Evolutionary conservation across 1,140 invertebrate species (phyloP).

Genomic region (Gonioctena quinquepunctata): DNA sequence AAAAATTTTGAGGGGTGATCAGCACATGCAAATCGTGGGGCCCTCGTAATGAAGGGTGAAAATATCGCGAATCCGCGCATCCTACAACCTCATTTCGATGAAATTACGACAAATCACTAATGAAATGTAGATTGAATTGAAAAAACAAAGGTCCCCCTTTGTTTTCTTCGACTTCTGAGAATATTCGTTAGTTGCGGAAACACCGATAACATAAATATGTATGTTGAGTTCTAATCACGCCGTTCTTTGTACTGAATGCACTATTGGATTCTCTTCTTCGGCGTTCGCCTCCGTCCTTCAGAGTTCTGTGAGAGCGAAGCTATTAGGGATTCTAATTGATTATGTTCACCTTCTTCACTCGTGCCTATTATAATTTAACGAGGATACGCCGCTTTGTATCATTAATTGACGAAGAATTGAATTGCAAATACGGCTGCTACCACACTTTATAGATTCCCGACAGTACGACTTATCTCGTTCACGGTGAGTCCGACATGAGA

Average conservation of each 20-base stretch:
- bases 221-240: slow-evolving; percentile 23
- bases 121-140: slow-evolving; percentile 19
- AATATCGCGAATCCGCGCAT: too few relatives aligned
- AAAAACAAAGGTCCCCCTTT: slow-evolving; percentile 24
- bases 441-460: slow-evolving; percentile 12
- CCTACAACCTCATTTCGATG: background rate
- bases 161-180: slow-evolving; percentile 19
- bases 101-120: slow-evolving; percentile 20
- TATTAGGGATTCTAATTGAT: slow-evolving; percentile 24
- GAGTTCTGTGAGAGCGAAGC: background rate
- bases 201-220: slow-evolving; percentile 15
- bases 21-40: too few relatives aligned
- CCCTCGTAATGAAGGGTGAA: too few relatives aligned
- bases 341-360: slow-evolving; percentile 16
- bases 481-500: background rate
- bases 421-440: slow-evolving; percentile 12
- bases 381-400: slow-evolving; percentile 18
- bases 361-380: slow-evolving; percentile 22
- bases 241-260: slow-evolving; percentile 19
- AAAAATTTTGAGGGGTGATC: too few relatives aligned
- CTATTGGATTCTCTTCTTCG: slow-evolving; percentile 10
- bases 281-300: background rate
- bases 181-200: slow-evolving; percentile 22
- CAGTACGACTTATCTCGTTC: background rate
- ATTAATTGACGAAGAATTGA: slow-evolving; percentile 20